Base-by-base conservation (phyloP, 2,888 invertebrate genomes). In the Tipula vernalis region DNA sequence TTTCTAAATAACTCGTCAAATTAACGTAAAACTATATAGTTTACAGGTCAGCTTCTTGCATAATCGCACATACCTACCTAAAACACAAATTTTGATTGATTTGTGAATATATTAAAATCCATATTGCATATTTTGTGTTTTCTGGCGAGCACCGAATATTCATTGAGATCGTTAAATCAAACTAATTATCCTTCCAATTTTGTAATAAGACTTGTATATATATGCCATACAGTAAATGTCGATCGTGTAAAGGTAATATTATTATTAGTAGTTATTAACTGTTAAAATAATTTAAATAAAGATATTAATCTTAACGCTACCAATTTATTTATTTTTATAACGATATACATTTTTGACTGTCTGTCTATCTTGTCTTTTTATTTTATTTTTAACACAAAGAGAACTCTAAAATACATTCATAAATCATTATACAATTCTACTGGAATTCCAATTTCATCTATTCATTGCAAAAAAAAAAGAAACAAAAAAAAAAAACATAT, bases 61-160 rank as follows among this genome's bases (percentile, higher is more conserved):
- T 28, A 71, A 71, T 71, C 28, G 28, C 71, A 3, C 28, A 10
- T 28, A 71, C 71, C 6, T 18, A 5, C 2, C 71, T 28, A 28
- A 28, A 28, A 28, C 28, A 10, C 28, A 71, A 71, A 71, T 71
- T 71, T 71, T 71, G 71, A 71, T 71, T 71, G 71, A 71, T 71
- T 71, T 71, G 71, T 71, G 71, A 71, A 71, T 71, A 71, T 71
- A 71, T 71, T 71, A 71, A 71, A 71, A 71, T 71, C 71, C 71
- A 71, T 71, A 71, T 71, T 71, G 71, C 71, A 71, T 71, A 71
- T 71, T 28, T 71, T 71, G 18, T 28, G 28, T 28, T 10, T 71
- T 71, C 28, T 28, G 28, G 71, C 71, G 71, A 6, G 28, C 71
- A 71, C 71, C 71, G 71, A 71, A 71, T n/a, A 71, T 71, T 71